A percentile compares a stretch with the other conserved stretches of the same genome.
Evolutionary conservation across 2,888 invertebrate genomes (phyloP).

Genomic region (Drosophila imparisetae): DNA sequence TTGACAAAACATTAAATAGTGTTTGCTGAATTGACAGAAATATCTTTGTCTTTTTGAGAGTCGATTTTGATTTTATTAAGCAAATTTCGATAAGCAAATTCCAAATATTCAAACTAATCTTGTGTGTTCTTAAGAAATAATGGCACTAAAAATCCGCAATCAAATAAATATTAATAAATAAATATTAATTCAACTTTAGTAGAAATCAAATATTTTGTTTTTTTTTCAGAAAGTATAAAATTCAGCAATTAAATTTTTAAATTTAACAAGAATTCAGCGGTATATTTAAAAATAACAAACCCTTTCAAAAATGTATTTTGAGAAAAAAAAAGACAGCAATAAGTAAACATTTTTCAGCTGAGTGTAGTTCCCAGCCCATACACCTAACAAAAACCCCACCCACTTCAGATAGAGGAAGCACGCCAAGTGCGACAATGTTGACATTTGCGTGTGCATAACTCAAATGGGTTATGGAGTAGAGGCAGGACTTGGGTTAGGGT

Average conservation of each 20-base stretch:
- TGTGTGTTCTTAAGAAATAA: too few relatives aligned
- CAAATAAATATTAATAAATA: not conserved
- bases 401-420: slow-evolving; percentile 45
- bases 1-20: not conserved
- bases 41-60: not conserved
- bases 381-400: slow-evolving; percentile 2
- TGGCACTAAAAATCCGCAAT: too few relatives aligned
- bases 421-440: slow-evolving; percentile 75
- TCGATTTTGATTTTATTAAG: not conserved
- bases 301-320: not conserved
- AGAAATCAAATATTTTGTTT: not conserved
- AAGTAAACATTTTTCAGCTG: not conserved
- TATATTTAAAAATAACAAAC: not conserved
- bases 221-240: not conserved
- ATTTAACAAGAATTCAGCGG: not conserved
- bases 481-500: slow-evolving; percentile 5
- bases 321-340: not conserved
- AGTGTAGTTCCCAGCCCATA: not conserved
- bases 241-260: not conserved
- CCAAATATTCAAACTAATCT: too few relatives aligned
- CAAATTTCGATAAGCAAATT: not conserved
- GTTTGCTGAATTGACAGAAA: not conserved
- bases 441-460: slow-evolving; percentile 63
- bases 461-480: slow-evolving; percentile 4
- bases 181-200: not conserved